Conservation (phyloP, 2,113 vertebrate species). For the Microtus pennsylvanicus region DNA sequence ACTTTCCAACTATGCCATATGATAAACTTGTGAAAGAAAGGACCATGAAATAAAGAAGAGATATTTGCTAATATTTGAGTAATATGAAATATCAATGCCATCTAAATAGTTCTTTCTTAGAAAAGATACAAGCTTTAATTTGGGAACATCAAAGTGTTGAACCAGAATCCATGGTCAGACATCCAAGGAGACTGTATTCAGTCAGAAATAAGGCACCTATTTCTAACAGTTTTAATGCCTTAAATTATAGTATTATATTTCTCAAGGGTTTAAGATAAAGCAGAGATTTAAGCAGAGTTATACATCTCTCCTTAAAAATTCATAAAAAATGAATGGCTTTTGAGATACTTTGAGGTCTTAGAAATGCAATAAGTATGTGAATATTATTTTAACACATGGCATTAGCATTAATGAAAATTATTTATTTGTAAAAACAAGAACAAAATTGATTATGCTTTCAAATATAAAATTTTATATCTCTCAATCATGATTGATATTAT, state of each 20-base stretch:
- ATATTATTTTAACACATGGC: background rate
- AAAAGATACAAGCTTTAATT: background rate
- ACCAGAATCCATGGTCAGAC: background rate
- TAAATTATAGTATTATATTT: background rate
- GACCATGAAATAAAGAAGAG: background rate
- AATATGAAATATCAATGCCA: background rate
- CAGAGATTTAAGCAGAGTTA: background rate
- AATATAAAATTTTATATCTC: background rate
- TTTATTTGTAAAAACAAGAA: background rate
- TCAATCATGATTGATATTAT: slow-evolving; percentile 28
- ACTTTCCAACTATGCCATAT: too few species aligned
- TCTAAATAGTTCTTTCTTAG: background rate
- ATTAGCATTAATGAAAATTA: background rate
- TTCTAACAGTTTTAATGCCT: background rate
- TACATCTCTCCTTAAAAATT: background rate
- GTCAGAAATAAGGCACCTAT: background rate
- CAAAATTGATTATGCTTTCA: background rate
- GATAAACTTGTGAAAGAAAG: background rate
- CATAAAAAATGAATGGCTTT: background rate
- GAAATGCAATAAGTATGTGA: background rate
- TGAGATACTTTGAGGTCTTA: background rate
- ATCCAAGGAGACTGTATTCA: background rate
- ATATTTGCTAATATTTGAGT: background rate
- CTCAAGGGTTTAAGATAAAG: background rate
- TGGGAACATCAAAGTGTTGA: background rate